A percentile compares a stretch with the other conserved stretches of the same genome.
Evolutionary conservation across 1,140 invertebrate genomes (phyloP).

Genomic region (Apis cerana): DNA sequence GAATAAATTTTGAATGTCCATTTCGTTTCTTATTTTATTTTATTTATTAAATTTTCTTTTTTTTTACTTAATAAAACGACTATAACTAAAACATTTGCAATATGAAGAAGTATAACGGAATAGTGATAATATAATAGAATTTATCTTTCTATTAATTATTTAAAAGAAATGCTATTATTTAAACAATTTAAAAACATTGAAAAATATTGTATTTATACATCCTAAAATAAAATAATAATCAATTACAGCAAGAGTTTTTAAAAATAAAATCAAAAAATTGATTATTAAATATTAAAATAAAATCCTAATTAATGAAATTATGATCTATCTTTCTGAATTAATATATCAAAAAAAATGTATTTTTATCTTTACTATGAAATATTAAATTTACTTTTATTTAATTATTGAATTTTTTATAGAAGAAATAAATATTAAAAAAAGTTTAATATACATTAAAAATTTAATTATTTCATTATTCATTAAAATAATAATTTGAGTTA

Average conservation of each 20-base stretch:
- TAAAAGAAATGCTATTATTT: background rate
- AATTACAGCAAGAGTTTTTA: background rate
- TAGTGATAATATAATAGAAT: background rate
- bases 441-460: too few relatives aligned
- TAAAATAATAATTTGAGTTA: too few relatives aligned
- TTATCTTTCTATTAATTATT: background rate
- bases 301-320: background rate
- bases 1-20: constrained; percentile 17
- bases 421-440: background rate
- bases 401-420: background rate
- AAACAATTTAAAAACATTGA: background rate
- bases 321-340: background rate
- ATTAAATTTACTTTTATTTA: background rate
- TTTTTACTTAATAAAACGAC: background rate
- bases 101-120: background rate
- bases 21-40: background rate
- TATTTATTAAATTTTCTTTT: background rate
- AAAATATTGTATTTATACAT: background rate
- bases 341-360: background rate
- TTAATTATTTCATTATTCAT: too few relatives aligned
- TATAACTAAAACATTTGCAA: background rate
- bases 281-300: background rate
- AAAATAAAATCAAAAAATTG: background rate
- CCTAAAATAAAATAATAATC: background rate
- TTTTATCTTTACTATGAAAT: background rate